A percentile compares a stretch with the other conserved stretches of the same genome.
Evolutionary conservation across 2,113 vertebrate species (phyloP).

Genomic region (Asarcornis scutulata): DNA sequence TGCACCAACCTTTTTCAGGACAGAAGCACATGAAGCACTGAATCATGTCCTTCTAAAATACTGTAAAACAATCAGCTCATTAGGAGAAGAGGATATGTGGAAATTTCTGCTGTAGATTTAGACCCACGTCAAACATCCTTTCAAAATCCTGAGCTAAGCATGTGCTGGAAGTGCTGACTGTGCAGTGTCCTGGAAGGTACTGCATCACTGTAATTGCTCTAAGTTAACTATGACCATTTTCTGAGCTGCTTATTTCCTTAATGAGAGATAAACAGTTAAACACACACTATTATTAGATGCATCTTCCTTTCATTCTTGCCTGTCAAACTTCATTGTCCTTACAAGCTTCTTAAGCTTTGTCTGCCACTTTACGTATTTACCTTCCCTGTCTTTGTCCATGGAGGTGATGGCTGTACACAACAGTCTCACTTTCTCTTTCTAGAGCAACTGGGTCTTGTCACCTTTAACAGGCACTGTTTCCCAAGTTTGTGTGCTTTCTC

Average conservation of each 20-base stretch:
- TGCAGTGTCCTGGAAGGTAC: not conserved
- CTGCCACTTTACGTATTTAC: not conserved
- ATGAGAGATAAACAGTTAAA: slow-evolving; percentile 1
- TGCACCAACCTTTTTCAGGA: not conserved
- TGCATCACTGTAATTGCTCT: not conserved
- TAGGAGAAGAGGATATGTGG: not conserved
- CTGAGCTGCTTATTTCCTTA: slow-evolving; percentile 44
- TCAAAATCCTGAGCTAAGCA: not conserved
- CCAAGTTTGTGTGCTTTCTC: not conserved
- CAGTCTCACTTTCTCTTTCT: not conserved
- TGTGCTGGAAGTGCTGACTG: not conserved
- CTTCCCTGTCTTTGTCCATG: not conserved
- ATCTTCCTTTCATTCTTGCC: slow-evolving; percentile 2
- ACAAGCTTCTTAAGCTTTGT: not conserved
- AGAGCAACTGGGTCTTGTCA: not conserved
- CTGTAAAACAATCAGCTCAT: not conserved
- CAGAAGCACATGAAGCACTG: not conserved
- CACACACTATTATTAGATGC: slow-evolving; percentile 29
- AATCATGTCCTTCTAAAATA: not conserved
- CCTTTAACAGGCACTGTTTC: not conserved
- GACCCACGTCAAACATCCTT: not conserved
- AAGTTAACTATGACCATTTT: not conserved
- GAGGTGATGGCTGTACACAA: not conserved
- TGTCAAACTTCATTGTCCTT: not conserved
- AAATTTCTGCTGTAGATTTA: not conserved